These are phyloP conservation scores for Ploceus nigricollis DNA, from an alignment of 2,113 vertebrate species.

Conservation along the genomic window DNA sequence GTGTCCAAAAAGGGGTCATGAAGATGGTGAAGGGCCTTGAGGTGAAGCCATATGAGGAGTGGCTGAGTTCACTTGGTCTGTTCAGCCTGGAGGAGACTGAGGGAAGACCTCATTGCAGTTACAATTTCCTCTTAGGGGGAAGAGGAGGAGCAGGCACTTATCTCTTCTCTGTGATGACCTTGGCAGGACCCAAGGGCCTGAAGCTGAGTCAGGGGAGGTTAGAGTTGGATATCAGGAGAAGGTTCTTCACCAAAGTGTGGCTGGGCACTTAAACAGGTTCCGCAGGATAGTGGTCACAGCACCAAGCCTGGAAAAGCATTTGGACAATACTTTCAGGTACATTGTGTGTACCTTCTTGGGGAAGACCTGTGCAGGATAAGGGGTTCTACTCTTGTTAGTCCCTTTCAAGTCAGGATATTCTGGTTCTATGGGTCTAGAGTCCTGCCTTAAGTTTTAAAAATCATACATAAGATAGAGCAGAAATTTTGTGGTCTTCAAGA, in stretches of 20 bases:
- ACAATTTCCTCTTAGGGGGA: rapidly evolving
- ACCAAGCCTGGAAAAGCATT: neutral
- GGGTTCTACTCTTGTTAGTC: neutral
- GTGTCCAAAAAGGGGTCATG: rapidly evolving
- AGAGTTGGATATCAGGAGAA: no score
- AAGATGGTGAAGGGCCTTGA: neutral
- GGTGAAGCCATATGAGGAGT: rapidly evolving
- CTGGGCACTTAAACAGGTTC: neutral
- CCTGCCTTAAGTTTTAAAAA: neutral
- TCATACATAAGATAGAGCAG: rapidly evolving
- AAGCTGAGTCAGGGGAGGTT: neutral
- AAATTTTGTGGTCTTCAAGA: neutral
- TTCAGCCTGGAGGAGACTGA: neutral
- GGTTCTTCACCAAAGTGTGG: rapidly evolving
- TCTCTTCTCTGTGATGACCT: neutral
- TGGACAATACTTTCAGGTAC: neutral
- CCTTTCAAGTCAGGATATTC: neutral
- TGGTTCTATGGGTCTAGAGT: neutral
- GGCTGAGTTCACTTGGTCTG: neutral
- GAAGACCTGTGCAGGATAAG: no score
- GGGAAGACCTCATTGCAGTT: neutral
- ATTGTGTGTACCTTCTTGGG: neutral
- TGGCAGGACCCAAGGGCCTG: rapidly evolving
- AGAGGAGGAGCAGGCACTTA: neutral
- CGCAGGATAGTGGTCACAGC: neutral